Evolutionary conservation across 2,888 invertebrate species (phyloP).

Genomic region (Beris chalybata): DNA sequence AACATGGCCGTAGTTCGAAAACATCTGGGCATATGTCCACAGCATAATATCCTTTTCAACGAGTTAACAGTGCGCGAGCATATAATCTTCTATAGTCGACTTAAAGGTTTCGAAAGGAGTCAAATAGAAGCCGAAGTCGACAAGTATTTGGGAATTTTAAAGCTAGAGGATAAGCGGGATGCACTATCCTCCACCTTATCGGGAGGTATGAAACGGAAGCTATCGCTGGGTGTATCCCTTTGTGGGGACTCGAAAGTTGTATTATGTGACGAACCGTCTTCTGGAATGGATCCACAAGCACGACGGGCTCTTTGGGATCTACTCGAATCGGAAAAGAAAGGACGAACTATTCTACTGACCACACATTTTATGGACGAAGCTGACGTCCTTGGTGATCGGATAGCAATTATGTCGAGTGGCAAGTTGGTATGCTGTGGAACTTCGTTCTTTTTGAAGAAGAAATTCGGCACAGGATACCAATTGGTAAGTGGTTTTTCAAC

Average conservation of each 20-base stretch:
- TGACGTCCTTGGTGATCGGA: constrained; percentile 81
- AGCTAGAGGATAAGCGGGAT: constrained; percentile 64
- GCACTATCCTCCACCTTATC: constrained; percentile 62
- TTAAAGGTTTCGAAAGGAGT: constrained; percentile 63
- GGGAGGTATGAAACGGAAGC: constrained; percentile 70
- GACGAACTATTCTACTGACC: constrained; percentile 77
- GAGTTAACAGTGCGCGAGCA: constrained; percentile 80
- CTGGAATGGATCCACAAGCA: constrained; percentile 83
- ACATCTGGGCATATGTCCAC: constrained; percentile 76
- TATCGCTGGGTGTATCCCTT: constrained; percentile 73
- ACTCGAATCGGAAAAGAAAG: constrained; percentile 70
- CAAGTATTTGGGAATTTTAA: constrained; percentile 63
- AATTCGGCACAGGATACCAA: constrained; percentile 83
- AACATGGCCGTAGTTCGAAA: constrained; percentile 64
- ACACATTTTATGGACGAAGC: constrained; percentile 93
- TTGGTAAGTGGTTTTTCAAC: constrained; percentile 57
- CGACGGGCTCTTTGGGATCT: constrained; percentile 84
- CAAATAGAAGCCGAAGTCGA: constrained; percentile 62
- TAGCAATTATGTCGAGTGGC: constrained; percentile 85
- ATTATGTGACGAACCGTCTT: constrained; percentile 72
- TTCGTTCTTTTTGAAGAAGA: constrained; percentile 78
- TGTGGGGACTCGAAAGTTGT: constrained; percentile 72
- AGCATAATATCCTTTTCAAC: constrained; percentile 79
- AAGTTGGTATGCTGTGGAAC: constrained; percentile 79
- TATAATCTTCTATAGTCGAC: constrained; percentile 73